Evolutionary conservation across 2,888 invertebrate genomes (phyloP), one percentile per base, ranked within the genome.

Genomic region (Ferdinandea cuprea): DNA sequence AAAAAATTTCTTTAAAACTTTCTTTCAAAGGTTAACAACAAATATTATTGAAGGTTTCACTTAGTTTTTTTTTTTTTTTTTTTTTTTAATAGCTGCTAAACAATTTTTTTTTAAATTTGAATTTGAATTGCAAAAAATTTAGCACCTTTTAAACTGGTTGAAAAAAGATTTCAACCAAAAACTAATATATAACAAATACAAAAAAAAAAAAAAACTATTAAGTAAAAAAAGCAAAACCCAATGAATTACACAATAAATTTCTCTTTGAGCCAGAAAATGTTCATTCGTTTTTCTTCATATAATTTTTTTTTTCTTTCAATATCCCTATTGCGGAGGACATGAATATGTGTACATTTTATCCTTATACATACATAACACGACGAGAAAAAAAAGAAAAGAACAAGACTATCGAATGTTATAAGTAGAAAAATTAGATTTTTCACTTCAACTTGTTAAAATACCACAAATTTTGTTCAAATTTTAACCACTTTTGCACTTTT

Each of bases 311-410:
- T 32, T 32, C 25, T 80, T 79, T 66, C 28, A 72, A 61, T 61
- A 68, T 77, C 61, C 61, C 78, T 73, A 73, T 83, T 83, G 83
- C 83, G 73, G 73, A 83, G 78, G 78, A 78, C 78, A 78, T 72
- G 77, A 83, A 78, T 83, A 72, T 78, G 78, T 83, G 83, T 83
- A 78, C 73, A 73, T 72, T 77, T 68, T 68, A 77, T 77, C 65
- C 72, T 78, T 78, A 78, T 77, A 83, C 83, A 83, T 83, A 83
- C 83, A 83, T 78, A 78, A 83, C 78, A 78, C 76, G 59, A 58
- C 54, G 59, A 40, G 52, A 50, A 71, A 72, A 65, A 72, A 13
- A 65, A 42, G 48, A 40, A 68, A 58, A 73, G 68, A 80, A 83
- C n/a, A n/a, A n/a, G n/a, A n/a, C n/a, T 78, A 78, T 83, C 72